Conservation (phyloP, 2,113 vertebrate species). For the Seriola rivoliana region DNA sequence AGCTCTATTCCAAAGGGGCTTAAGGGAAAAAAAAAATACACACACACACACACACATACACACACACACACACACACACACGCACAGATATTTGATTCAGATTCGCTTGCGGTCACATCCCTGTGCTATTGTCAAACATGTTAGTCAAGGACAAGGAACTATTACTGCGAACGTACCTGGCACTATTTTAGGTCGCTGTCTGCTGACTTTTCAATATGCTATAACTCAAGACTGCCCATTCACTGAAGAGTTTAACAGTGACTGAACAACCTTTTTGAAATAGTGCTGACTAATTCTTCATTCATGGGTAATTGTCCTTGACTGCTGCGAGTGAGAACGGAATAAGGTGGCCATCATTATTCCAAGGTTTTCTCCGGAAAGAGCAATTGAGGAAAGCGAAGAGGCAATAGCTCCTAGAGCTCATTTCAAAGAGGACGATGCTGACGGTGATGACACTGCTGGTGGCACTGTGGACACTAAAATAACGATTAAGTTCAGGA, state of each 20-base stretch:
- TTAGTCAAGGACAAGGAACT: conserved; percentile 74
- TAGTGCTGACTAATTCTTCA: conserved; percentile 42
- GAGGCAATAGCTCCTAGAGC: conserved; percentile 36
- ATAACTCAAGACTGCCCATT: conserved; percentile 32
- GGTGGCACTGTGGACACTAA: conserved; percentile 19
- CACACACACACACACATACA: not conserved
- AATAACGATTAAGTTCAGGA: conserved; percentile 29
- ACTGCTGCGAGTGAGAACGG: conserved; percentile 38
- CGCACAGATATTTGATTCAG: conserved; percentile 64
- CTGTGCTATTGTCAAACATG: conserved; percentile 69
- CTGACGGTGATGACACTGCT: conserved; percentile 22
- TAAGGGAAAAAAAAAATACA: conserved; percentile 38
- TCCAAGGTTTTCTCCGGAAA: conserved; percentile 33
- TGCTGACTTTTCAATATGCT: conserved; percentile 34
- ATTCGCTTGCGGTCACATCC: conserved; percentile 54
- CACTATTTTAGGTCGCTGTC: conserved; percentile 37
- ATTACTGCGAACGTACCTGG: conserved; percentile 36
- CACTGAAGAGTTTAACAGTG: conserved; percentile 33
- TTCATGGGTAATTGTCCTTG: conserved; percentile 68
- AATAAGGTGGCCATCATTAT: conserved; percentile 59
- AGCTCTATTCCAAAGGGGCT: conserved; percentile 66
- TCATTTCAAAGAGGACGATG: conserved; percentile 28
- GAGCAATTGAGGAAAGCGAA: conserved; percentile 32
- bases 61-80: not conserved
- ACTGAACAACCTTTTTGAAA: conserved; percentile 56